Percentiles rank a stretch among this genome's conserved stretches.
phyloP scores from a whole-genome alignment of 2,888 invertebrate species.

The Octonoba sinensis region DNA sequence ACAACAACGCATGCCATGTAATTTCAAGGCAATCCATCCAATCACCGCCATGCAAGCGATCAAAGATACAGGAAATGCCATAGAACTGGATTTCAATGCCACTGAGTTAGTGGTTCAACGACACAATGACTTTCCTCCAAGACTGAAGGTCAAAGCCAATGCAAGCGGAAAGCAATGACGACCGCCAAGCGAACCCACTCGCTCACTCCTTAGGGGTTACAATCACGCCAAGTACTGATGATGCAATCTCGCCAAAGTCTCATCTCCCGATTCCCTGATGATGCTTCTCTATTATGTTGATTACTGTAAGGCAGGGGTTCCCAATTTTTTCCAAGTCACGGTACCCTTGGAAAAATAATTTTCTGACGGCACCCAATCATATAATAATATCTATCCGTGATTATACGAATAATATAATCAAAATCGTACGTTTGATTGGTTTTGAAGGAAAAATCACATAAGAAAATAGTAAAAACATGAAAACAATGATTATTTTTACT shows the following conservation, averaged over 20 bases:
- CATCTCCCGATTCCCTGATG: background rate
- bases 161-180: slow-evolving; percentile 21
- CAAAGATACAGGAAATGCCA: slow-evolving; percentile 64
- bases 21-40: slow-evolving; percentile 40
- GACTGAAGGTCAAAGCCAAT: slow-evolving; percentile 62
- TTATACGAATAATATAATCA: too few relatives aligned
- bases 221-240: slow-evolving; percentile 1
- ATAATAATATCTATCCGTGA: too few relatives aligned
- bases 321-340: too few relatives aligned
- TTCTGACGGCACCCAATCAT: too few relatives aligned
- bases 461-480: too few relatives aligned
- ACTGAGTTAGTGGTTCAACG: slow-evolving; percentile 65
- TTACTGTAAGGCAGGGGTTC: too few relatives aligned
- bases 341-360: too few relatives aligned
- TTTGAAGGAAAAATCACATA: too few relatives aligned
- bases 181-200: background rate
- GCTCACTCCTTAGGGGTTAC: slow-evolving; percentile 6
- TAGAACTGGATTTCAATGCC: slow-evolving; percentile 65
- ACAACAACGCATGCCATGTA: slow-evolving; percentile 23
- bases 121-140: slow-evolving; percentile 64
- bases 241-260: background rate
- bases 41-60: slow-evolving; percentile 26
- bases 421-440: too few relatives aligned
- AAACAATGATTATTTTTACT: too few relatives aligned
- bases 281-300: background rate